These are phyloP conservation scores for Drosophila percnosoma DNA, from an alignment of 2,888 invertebrate species.

Conservation along the genomic window DNA sequence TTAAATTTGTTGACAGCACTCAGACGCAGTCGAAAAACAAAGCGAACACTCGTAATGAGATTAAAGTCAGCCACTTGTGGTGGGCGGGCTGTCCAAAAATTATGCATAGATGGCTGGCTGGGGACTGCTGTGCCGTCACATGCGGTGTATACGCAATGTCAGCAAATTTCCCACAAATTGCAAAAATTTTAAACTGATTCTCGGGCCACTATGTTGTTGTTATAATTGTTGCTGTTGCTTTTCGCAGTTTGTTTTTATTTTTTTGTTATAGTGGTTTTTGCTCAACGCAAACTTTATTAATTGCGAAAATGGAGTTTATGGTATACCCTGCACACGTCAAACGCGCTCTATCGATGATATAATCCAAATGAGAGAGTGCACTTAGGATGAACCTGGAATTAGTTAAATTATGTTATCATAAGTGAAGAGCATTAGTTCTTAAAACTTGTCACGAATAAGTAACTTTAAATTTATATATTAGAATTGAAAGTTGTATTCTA, in stretches of 20 bases:
- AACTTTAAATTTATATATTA: neutral
- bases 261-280: constrained; percentile 32
- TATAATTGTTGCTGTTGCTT: constrained; percentile 4
- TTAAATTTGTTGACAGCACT: constrained; percentile 59
- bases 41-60: constrained; percentile 41
- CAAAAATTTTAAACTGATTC: constrained; percentile 45
- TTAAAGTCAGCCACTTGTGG: constrained; percentile 54
- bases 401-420: no score
- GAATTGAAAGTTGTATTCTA: neutral
- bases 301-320: constrained; percentile 69
- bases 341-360: neutral
- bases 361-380: neutral
- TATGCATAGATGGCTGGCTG: constrained; percentile 53
- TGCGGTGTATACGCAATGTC: constrained; percentile 56
- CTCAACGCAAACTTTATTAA: constrained; percentile 72
- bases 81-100: constrained; percentile 49
- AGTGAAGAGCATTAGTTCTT: neutral
- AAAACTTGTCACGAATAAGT: neutral
- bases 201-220: constrained; percentile 2
- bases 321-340: constrained; percentile 7
- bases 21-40: constrained; percentile 25
- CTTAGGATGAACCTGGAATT: neutral
- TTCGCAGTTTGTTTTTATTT: constrained; percentile 8
- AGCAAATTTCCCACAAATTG: constrained; percentile 52
- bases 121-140: constrained; percentile 29